Evolutionary conservation across 1,140 invertebrate species (phyloP).

Genomic region (Pogonomyrmex californicus): DNA sequence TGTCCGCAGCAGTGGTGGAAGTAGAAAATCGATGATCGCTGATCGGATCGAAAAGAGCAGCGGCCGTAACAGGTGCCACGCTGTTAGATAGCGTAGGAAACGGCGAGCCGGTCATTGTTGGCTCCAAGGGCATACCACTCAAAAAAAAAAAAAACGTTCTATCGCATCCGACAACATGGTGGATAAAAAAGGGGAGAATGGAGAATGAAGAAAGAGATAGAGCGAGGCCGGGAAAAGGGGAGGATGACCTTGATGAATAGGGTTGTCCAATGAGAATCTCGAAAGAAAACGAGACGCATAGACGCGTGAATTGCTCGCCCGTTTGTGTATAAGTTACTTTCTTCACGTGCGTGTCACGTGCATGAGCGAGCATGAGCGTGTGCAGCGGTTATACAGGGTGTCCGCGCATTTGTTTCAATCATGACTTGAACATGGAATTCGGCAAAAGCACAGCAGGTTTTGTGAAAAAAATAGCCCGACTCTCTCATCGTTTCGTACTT

Average conservation of each 20-base stretch:
- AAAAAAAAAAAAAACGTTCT: slow-evolving; percentile 79
- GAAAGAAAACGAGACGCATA: slow-evolving; percentile 33
- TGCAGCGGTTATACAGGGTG: slow-evolving; percentile 19
- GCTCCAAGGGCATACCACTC: slow-evolving; percentile 69
- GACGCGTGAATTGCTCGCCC: slow-evolving; percentile 43
- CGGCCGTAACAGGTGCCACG: slow-evolving; percentile 77
- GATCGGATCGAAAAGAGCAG: slow-evolving; percentile 72
- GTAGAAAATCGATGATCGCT: slow-evolving; percentile 62
- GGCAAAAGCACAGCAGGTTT: too few species aligned
- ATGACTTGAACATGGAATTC: not conserved
- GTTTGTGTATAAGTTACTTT: slow-evolving; percentile 42
- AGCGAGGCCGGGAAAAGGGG: slow-evolving; percentile 21
- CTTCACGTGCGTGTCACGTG: not conserved
- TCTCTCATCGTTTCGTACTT: too few species aligned
- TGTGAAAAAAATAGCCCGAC: too few species aligned
- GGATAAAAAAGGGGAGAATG: slow-evolving; percentile 37
- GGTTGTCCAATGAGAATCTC: slow-evolving; percentile 62
- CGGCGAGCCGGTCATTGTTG: slow-evolving; percentile 70
- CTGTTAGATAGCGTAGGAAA: slow-evolving; percentile 69
- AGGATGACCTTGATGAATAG: slow-evolving; percentile 73
- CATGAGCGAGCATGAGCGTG: not conserved
- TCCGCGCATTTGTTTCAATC: not conserved
- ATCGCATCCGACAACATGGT: slow-evolving; percentile 59
- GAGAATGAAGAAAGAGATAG: slow-evolving; percentile 22
- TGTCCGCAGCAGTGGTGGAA: not conserved